A percentile compares a stretch with the other conserved stretches of the same genome.
Evolutionary conservation across 2,113 vertebrate species (phyloP).

Genomic region (Centropristis striata): DNA sequence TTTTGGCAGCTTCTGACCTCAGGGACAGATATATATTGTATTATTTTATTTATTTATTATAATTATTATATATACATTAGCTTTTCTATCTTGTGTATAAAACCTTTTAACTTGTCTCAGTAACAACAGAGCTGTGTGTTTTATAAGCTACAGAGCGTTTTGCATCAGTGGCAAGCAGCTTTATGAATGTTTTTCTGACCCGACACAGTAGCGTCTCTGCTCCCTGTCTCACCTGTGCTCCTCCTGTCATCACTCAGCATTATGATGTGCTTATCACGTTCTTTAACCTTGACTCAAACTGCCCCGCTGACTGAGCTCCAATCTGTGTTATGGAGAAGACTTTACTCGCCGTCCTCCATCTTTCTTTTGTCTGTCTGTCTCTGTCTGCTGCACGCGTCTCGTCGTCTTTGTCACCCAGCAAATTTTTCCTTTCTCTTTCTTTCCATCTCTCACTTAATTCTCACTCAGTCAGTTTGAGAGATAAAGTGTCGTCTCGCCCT

Average conservation of each 20-base stretch:
- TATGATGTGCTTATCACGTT: slow-evolving; percentile 19
- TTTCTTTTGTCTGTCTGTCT: slow-evolving; percentile 29
- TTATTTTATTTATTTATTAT: no score
- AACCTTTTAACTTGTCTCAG: no score
- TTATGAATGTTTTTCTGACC: slow-evolving; percentile 29
- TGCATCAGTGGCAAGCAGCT: no score
- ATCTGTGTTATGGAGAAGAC: slow-evolving; percentile 37
- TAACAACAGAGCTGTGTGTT: no score
- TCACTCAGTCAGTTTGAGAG: slow-evolving; percentile 51
- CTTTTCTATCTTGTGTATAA: no score
- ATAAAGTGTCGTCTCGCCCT: slow-evolving; percentile 43
- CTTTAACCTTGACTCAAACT: slow-evolving; percentile 43
- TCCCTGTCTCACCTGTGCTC: slow-evolving; percentile 5
- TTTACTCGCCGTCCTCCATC: slow-evolving; percentile 29
- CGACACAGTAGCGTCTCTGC: slow-evolving; percentile 29
- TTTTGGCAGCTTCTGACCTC: no score
- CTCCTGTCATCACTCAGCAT: slow-evolving; percentile 43
- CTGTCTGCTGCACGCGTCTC: slow-evolving; percentile 37
- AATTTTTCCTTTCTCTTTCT: slow-evolving; percentile 13
- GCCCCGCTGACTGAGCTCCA: slow-evolving; percentile 9
- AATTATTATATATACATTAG: no score
- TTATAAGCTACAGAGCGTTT: no score
- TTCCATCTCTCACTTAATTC: slow-evolving; percentile 40
- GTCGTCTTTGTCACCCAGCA: slow-evolving; percentile 13
- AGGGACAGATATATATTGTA: no score